Conservation (phyloP, 2,888 invertebrate species). For the Ganaspis brasiliensis region DNA sequence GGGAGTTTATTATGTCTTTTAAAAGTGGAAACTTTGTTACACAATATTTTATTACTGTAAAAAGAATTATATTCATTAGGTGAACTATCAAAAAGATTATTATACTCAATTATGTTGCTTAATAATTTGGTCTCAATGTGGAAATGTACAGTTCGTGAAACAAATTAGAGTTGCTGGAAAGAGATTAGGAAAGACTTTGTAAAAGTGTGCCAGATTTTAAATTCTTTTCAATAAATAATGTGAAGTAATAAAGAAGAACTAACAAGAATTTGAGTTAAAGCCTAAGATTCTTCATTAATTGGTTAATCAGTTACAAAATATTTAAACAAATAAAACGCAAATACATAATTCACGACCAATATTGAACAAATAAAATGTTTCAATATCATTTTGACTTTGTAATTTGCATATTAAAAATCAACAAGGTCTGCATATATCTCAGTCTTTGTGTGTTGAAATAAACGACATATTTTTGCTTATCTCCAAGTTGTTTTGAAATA, state of each 20-base stretch:
- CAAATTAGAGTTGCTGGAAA: conserved; percentile 23
- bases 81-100: conserved; percentile 1
- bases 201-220: neutral
- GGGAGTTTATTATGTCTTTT: neutral
- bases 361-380: too few relatives aligned
- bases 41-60: conserved; percentile 11
- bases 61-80: conserved; percentile 14
- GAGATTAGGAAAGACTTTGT: neutral
- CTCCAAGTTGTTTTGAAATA: conserved; percentile 8
- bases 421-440: neutral
- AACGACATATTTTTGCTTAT: conserved; percentile 18
- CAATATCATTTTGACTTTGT: conserved; percentile 2
- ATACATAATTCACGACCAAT: too few relatives aligned
- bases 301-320: neutral
- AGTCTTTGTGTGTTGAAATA: neutral
- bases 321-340: too few relatives aligned
- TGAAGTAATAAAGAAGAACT: neutral
- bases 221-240: neutral
- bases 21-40: conserved; percentile 3
- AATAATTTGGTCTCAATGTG: conserved; percentile 12
- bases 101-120: conserved; percentile 16
- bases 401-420: neutral
- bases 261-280: neutral
- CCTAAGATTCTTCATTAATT: neutral
- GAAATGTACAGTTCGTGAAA: conserved; percentile 19